Evolutionary conservation across 2,113 vertebrate species (phyloP).

Genomic region (Plestiodon gilberti): DNA sequence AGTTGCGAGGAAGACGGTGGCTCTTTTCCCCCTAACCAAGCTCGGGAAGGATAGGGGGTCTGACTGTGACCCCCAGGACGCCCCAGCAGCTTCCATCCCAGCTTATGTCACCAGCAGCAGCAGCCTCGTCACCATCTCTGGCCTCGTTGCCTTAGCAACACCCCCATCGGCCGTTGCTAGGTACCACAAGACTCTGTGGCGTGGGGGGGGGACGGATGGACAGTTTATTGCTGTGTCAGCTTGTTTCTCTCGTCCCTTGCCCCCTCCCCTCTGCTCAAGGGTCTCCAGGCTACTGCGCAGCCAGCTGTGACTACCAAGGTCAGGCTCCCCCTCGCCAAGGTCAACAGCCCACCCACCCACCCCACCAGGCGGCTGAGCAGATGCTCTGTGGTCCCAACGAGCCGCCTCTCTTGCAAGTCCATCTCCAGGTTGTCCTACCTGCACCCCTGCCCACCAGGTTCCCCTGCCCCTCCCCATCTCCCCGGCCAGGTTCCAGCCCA

Average conservation of each 20-base stretch:
- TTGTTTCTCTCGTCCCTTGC: background rate
- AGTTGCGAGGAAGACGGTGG: background rate
- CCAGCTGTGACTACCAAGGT: slow-evolving; percentile 17
- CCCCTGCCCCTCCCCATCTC: background rate
- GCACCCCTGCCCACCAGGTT: too few species aligned
- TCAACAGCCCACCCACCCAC: background rate
- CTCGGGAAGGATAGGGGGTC: background rate
- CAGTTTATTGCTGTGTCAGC: slow-evolving; percentile 30
- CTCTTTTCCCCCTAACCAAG: background rate
- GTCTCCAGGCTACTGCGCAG: background rate
- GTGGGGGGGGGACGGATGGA: background rate
- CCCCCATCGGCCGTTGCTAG: slow-evolving; percentile 24
- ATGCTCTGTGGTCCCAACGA: background rate
- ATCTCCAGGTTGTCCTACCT: too few species aligned
- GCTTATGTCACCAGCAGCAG: background rate
- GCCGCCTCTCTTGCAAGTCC: background rate
- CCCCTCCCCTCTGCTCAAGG: background rate
- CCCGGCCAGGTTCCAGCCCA: too few species aligned
- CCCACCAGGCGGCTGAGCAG: background rate
- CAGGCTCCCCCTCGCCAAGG: background rate
- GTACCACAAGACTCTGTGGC: background rate
- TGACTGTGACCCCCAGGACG: background rate
- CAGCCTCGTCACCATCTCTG: background rate
- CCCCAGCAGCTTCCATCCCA: background rate
- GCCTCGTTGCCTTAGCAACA: slow-evolving; percentile 30